Evolutionary conservation across 2,113 vertebrate species (phyloP).

Genomic region (Zosterops pallidus): DNA sequence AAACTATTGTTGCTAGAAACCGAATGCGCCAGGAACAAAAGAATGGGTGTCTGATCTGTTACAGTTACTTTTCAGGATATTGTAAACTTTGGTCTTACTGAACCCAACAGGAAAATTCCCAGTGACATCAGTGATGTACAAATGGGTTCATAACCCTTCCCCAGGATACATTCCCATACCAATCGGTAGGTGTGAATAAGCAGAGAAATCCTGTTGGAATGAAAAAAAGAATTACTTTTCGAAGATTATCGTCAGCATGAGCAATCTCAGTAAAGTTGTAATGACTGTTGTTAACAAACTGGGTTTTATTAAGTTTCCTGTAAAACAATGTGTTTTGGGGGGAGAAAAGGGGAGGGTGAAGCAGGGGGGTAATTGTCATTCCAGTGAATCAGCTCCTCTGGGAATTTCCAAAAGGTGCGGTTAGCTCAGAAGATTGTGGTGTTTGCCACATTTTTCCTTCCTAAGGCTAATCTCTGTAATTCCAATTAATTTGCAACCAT

Average conservation of each 20-base stretch:
- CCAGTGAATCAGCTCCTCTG: slow-evolving; percentile 61
- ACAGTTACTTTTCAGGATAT: slow-evolving; percentile 39
- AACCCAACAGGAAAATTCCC: slow-evolving; percentile 26
- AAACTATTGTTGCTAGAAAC: slow-evolving; percentile 32
- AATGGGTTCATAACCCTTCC: neutral
- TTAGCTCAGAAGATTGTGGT: slow-evolving; percentile 10
- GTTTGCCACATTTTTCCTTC: slow-evolving; percentile 51
- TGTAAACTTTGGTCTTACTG: neutral
- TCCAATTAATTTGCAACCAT: slow-evolving; percentile 46
- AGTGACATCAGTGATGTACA: neutral
- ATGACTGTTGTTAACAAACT: slow-evolving; percentile 47
- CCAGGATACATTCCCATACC: neutral
- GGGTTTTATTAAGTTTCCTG: slow-evolving; percentile 54
- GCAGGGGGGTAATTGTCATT: slow-evolving; percentile 21
- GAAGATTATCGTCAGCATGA: neutral
- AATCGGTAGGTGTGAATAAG: neutral
- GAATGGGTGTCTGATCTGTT: neutral
- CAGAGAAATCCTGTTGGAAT: slow-evolving; percentile 24
- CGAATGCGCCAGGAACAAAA: neutral
- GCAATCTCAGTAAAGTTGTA: slow-evolving; percentile 42
- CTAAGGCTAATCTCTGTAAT: slow-evolving; percentile 45
- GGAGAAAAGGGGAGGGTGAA: neutral
- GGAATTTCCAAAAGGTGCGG: slow-evolving; percentile 65
- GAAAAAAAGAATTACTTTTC: neutral
- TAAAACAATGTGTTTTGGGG: slow-evolving; percentile 38